A percentile compares a stretch with the other conserved stretches of the same genome.
These are phyloP conservation scores for Petromus typicus DNA, from an alignment of 2,113 vertebrate genomes.

Conservation along the genomic window DNA sequence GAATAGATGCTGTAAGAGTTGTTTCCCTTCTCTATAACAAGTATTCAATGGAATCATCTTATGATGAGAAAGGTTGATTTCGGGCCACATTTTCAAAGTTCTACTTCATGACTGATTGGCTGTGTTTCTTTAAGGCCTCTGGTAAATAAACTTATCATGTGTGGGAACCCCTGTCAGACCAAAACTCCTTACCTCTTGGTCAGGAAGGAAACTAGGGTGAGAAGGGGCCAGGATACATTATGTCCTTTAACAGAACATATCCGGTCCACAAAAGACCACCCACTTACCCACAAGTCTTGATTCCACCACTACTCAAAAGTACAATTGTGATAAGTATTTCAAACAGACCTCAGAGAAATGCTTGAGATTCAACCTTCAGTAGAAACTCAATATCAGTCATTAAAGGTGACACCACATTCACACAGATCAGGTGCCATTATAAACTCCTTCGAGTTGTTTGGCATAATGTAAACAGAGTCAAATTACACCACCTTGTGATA, in stretches of 20 bases:
- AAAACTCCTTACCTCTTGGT: not conserved
- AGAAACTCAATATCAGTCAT: not conserved
- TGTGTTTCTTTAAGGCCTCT: not conserved
- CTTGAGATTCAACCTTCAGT: not conserved
- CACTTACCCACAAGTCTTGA: rapidly evolving
- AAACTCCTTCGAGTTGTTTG: no score
- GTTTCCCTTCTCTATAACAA: not conserved
- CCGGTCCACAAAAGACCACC: no score
- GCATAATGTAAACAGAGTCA: no score
- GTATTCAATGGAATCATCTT: not conserved
- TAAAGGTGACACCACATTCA: not conserved
- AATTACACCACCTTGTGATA: not conserved
- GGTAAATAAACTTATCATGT: not conserved
- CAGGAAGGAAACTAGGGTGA: not conserved
- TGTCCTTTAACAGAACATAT: rapidly evolving
- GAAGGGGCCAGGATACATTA: rapidly evolving
- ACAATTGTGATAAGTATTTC: not conserved
- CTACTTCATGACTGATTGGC: not conserved
- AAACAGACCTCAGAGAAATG: rapidly evolving
- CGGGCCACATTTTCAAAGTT: not conserved
- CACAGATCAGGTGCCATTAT: not conserved
- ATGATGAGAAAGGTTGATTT: not conserved
- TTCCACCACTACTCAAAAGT: not conserved
- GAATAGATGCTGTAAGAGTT: not conserved
- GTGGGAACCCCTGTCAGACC: not conserved